phyloP scores from a whole-genome alignment of 2,797 vertebrate species.

The Pitangus sulphuratus region DNA sequence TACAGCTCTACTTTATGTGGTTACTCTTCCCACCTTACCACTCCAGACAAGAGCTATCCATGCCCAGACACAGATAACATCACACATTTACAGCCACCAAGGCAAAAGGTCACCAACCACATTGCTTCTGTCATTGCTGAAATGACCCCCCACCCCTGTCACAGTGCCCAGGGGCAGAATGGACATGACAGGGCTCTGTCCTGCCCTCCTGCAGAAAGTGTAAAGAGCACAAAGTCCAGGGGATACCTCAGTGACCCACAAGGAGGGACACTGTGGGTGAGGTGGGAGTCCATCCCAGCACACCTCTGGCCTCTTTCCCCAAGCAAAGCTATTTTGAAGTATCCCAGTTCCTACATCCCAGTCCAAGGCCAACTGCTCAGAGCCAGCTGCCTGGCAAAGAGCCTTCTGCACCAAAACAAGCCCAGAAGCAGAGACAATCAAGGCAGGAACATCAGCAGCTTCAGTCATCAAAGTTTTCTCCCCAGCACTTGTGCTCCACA shows the following conservation, averaged over 20 bases:
- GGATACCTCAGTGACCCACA: neutral
- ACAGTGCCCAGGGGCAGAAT: neutral
- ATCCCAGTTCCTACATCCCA: fast-evolving
- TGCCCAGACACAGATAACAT: neutral
- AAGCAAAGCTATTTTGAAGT: neutral
- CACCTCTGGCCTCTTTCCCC: neutral
- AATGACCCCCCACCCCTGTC: fast-evolving
- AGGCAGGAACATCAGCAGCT: neutral
- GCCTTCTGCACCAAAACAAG: neutral
- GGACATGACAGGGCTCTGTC: fast-evolving
- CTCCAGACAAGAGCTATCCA: neutral
- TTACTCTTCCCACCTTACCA: neutral
- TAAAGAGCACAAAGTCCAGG: neutral
- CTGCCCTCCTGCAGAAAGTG: neutral
- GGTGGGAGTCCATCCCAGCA: neutral
- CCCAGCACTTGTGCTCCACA: neutral
- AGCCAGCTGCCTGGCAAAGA: neutral
- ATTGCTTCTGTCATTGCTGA: neutral
- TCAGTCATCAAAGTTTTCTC: neutral
- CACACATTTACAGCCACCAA: neutral
- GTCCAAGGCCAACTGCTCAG: neutral
- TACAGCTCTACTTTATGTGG: neutral
- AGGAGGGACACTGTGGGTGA: neutral
- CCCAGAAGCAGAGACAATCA: neutral
- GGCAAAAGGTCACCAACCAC: neutral